These are phyloP conservation scores for Fringilla coelebs DNA, from an alignment of 2,797 vertebrate genomes.

Conservation along the genomic window DNA sequence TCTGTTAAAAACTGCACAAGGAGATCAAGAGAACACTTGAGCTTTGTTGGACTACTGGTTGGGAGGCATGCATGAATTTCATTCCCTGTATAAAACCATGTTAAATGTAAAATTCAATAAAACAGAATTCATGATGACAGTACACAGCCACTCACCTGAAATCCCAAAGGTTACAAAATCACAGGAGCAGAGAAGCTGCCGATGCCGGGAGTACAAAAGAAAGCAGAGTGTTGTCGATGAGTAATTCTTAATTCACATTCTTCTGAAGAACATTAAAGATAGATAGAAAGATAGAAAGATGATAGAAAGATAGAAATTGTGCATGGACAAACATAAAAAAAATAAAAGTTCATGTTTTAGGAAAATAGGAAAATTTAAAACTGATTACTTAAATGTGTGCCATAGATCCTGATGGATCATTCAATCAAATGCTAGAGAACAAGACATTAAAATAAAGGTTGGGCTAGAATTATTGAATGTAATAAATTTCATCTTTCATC, in stretches of 20 bases:
- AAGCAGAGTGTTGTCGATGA: background rate
- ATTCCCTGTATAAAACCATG: background rate
- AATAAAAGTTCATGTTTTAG: background rate
- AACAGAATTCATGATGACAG: background rate
- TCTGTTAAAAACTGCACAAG: constrained; percentile 29
- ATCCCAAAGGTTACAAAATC: background rate
- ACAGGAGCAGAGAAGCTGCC: background rate
- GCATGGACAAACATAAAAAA: background rate
- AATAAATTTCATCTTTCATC: background rate
- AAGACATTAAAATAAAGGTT: background rate
- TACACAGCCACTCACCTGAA: background rate
- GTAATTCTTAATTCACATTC: background rate
- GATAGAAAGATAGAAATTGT: background rate
- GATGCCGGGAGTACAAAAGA: background rate
- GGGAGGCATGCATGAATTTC: constrained; percentile 1
- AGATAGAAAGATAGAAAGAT: background rate
- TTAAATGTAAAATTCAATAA: background rate
- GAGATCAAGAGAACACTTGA: constrained; percentile 41
- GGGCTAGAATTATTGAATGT: background rate
- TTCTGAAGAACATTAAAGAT: background rate
- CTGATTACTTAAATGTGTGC: background rate
- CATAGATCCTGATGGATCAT: background rate
- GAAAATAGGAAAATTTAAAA: background rate
- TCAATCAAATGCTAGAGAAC: background rate
- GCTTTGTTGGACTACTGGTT: constrained; percentile 20